phyloP scores from a whole-genome alignment of 2,113 vertebrate genomes.

The Anas platyrhynchos region DNA sequence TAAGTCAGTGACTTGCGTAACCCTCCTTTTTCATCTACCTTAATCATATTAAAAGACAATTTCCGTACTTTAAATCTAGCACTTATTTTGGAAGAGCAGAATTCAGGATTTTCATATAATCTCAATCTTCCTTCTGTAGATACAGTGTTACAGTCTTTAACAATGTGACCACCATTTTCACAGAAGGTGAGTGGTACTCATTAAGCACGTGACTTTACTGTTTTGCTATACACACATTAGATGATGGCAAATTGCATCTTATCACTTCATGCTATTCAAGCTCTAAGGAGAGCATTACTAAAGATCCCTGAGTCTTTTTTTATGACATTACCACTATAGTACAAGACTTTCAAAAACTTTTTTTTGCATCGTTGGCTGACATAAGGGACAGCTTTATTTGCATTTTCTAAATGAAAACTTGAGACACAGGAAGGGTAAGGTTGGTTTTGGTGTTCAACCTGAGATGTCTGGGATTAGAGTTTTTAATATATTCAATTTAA shows the following conservation, averaged over 20 bases:
- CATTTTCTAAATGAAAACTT: not conserved
- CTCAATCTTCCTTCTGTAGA: not conserved
- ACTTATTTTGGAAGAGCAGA: not conserved
- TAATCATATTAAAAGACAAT: not conserved
- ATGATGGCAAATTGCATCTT: not conserved
- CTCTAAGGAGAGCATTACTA: not conserved
- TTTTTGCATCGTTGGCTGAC: not conserved
- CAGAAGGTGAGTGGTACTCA: not conserved
- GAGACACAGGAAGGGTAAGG: not conserved
- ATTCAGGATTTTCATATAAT: not conserved
- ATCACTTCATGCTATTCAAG: not conserved
- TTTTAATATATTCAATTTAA: slow-evolving; percentile 39
- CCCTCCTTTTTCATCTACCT: not conserved
- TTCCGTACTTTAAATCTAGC: not conserved
- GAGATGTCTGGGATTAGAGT: not conserved
- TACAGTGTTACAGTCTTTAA: not conserved
- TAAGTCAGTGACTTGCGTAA: not conserved
- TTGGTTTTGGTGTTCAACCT: not conserved
- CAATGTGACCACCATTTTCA: not conserved
- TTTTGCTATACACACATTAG: not conserved
- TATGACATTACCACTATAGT: not conserved
- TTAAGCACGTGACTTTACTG: not conserved
- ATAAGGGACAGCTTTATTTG: not conserved
- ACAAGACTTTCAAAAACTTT: not conserved
- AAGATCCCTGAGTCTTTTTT: not conserved